Evolutionary conservation across 2,888 invertebrate genomes (phyloP), one percentile per base, ranked within the genome.

Genomic region (Cerastis rubricosa): DNA sequence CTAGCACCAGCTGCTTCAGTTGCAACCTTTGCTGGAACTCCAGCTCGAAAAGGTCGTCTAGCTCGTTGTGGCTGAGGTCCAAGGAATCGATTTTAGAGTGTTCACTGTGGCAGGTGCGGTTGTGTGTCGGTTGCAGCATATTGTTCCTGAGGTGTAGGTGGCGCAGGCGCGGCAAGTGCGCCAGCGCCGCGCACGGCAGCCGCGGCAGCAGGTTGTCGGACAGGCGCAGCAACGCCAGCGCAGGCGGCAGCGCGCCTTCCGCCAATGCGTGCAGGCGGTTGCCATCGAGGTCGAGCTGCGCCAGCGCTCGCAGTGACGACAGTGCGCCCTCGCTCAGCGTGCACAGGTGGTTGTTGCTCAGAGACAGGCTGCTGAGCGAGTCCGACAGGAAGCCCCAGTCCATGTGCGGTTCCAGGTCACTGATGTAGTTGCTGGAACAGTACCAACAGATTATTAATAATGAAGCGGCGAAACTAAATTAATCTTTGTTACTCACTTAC

Each of bases 31-130:
- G 97, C 89, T 97, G 97, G 88, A 98, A 98, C 70, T 97, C 97
- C 73, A 97, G 96, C 29, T 96, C 95, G 57, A 97, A 97, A 76
- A 98, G 93, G 71, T 97, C 96, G 71, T 97, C 97, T 54, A 99
- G 97, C 87, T 98, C 97, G 91, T 98, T 99, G 91, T 98, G 98
- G 25, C 98, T 98, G 73, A 99, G 94, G 92, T 98, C 98, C 29
- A 99, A 96, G 83, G 98, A 98, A 87, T 98, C 98, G 66, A 98
- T 91, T 86, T 97, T 97, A 87, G 97, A 97, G 71, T 93, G 92
- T 40, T 96, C 93, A 72, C 93, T 93, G 67, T 87, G 94, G 74
- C 94, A 92, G 19, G 91, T 85, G 65, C 83, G 80, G 84, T 91
- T 90, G 70, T 78, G 67, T 43, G 85, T 78, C 85, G 93, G 72